A percentile compares a stretch with the other conserved stretches of the same genome.
Conservation (phyloP, 2,797 vertebrate genomes). For the Myiothlypis chrysogaster region DNA sequence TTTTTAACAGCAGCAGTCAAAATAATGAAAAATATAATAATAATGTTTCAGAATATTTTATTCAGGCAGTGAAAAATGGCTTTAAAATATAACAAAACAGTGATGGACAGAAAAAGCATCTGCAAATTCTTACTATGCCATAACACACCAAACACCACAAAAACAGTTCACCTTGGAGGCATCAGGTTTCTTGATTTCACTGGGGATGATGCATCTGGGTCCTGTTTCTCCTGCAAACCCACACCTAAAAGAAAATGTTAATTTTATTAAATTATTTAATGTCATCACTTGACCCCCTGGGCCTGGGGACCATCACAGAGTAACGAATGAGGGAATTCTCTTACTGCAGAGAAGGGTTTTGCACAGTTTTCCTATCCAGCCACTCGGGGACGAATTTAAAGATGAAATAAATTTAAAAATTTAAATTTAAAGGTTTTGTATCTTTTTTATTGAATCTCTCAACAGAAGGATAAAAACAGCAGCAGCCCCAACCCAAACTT, state of each 20-base stretch:
- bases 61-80: background rate
- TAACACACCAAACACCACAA: rapidly evolving
- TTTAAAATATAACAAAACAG: background rate
- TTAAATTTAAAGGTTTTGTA: background rate
- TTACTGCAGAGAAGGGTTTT: background rate
- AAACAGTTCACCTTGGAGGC: constrained; percentile 78
- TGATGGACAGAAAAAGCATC: background rate
- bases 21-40: background rate
- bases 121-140: background rate
- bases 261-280: background rate
- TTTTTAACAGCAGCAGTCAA: background rate
- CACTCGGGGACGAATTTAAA: background rate
- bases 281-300: background rate
- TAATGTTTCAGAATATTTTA: background rate
- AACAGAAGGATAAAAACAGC: background rate
- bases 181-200: constrained; percentile 90
- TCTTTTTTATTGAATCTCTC: background rate
- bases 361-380: background rate
- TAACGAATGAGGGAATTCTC: background rate
- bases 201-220: constrained; percentile 97
- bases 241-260: constrained; percentile 79
- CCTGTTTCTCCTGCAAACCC: constrained; percentile 98
- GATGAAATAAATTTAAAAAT: background rate
- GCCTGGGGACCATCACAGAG: background rate
- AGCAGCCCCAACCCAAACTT: background rate